These are phyloP conservation scores for Meloe dianella DNA, from an alignment of 2,888 invertebrate genomes.

Conservation along the genomic window DNA sequence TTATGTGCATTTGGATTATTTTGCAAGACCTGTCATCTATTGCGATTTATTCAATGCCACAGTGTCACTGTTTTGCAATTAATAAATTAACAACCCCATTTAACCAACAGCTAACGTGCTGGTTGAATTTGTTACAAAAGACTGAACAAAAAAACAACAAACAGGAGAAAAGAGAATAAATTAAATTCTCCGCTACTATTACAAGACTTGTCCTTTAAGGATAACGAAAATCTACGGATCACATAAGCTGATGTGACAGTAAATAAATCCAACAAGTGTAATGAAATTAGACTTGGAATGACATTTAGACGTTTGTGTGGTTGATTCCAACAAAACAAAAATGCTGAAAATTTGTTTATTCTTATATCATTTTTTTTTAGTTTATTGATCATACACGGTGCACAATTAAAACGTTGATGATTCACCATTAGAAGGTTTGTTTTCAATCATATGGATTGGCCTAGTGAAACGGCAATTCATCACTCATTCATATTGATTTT, in stretches of 20 bases:
- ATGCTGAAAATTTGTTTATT: no score
- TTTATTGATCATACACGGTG: no score
- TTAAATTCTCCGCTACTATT: neutral
- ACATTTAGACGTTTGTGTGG: constrained; percentile 3
- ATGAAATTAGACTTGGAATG: constrained; percentile 1
- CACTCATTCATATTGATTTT: neutral
- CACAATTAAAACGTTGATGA: no score
- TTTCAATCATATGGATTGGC: neutral
- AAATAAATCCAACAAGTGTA: constrained; percentile 9
- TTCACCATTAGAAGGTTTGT: neutral
- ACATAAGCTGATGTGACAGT: neutral
- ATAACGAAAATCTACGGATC: constrained; percentile 1
- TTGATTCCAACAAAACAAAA: no score
- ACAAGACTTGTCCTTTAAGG: constrained; percentile 4
- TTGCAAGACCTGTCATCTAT: no score
- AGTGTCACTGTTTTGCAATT: neutral
- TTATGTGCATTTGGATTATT: neutral
- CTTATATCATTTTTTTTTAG: no score
- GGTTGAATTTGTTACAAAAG: neutral
- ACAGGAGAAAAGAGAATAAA: neutral
- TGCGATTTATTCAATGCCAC: neutral
- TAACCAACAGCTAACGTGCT: neutral
- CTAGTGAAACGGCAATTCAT: neutral
- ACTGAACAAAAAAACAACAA: neutral
- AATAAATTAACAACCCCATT: neutral